Conservation (phyloP, 2,888 invertebrate species). For the Dorcus hopei region DNA sequence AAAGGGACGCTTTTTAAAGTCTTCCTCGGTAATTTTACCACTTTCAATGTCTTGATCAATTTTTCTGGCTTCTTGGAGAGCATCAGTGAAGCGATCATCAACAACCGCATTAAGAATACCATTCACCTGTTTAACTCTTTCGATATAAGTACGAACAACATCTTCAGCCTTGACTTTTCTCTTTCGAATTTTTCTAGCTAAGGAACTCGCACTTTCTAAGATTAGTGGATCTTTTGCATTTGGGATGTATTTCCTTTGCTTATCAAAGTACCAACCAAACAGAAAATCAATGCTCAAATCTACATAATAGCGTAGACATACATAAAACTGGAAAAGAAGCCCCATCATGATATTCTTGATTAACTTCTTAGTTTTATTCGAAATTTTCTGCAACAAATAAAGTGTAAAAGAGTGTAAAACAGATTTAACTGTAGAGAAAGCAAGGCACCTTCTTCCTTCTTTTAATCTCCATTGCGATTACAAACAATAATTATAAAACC, state of each 20-base stretch:
- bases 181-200: constrained; percentile 66
- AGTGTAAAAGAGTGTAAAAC: too few relatives aligned
- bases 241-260: constrained; percentile 4
- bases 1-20: constrained; percentile 72
- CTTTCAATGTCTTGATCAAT: constrained; percentile 67
- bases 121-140: constrained; percentile 73
- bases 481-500: too few relatives aligned
- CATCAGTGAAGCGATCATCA: constrained; percentile 74
- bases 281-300: constrained; percentile 9
- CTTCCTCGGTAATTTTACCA: constrained; percentile 58
- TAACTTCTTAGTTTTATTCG: too few relatives aligned
- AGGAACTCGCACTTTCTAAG: constrained; percentile 61
- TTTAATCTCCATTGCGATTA: too few relatives aligned
- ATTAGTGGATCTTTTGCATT: constrained; percentile 4
- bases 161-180: constrained; percentile 63
- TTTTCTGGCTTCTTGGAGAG: constrained; percentile 71
- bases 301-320: background rate
- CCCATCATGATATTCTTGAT: constrained; percentile 1
- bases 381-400: too few relatives aligned
- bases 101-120: constrained; percentile 77
- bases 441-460: too few relatives aligned
- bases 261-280: constrained; percentile 12
- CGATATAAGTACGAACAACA: constrained; percentile 70
- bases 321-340: background rate
- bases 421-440: too few relatives aligned